Base-by-base conservation (phyloP, 2,113 vertebrate species). In the Sus scrofa region DNA sequence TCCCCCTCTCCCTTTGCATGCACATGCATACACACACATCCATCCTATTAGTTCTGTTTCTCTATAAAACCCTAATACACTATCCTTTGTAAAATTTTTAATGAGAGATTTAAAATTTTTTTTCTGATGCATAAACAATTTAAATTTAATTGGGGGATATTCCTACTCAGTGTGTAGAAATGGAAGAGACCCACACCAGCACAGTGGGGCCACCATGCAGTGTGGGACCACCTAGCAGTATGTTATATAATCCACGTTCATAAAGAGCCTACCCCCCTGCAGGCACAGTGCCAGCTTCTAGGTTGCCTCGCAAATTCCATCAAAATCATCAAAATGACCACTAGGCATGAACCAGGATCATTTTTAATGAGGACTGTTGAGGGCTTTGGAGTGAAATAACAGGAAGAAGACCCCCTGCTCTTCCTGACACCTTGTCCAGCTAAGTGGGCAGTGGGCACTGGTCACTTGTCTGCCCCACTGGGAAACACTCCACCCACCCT, bases 161-260 rank as follows among this genome's bases (percentile, higher is more conserved):
- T 37, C 73, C 19, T 27, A 12, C 32, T 56, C 13, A 37, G 9
- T 2, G 4, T 26, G 50, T 67, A 56, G 63, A 34, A 14, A 9
- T 7, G 26, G n/a, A 32, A 30, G 34, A 56, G 6, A 14, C 1
- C 1, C 2, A 1, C 24, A 1, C 52, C 44, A 19, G 6, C 18
- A 3, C 6, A 8, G 81, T 2, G 2, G 20, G 18, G 44, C 24
- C 22, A 3, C 7, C 7, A 22, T 5, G 15, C 1, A 2, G 15
- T 18, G 19, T 26, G 27, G 22, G 7, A 9, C n/a, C 44, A 7
- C 10, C 32, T 56, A 79, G 6, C 18, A 10, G 62, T 11, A 39
- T 54, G 22, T 50, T 22, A 1, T 30, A 32, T 10, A 19, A 13
- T 30, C 18, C 13, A 0, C 32, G 0, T 34, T 39, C 11, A 1